A percentile compares a stretch with the other conserved stretches of the same genome.
Evolutionary conservation across 2,888 invertebrate species (phyloP).

Genomic region (Eilema caniola): DNA sequence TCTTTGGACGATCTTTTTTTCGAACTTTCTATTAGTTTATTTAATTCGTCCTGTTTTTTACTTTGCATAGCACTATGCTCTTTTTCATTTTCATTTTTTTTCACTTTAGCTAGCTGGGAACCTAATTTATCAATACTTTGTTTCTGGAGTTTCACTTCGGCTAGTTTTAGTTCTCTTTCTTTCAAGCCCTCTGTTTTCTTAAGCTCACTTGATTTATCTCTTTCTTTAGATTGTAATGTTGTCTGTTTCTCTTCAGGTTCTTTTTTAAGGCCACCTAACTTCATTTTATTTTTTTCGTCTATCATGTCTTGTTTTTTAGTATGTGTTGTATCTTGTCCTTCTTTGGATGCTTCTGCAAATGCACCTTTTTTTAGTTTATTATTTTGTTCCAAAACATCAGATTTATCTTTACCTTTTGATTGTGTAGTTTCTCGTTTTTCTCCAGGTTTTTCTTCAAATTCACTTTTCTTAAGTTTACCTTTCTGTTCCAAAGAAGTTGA

Average conservation of each 20-base stretch:
- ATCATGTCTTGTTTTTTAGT: background rate
- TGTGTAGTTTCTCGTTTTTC: too few relatives aligned
- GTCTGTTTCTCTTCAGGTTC: background rate
- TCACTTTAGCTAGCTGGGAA: background rate
- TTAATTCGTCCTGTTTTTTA: background rate
- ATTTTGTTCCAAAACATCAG: too few relatives aligned
- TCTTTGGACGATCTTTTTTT: background rate
- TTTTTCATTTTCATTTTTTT: constrained; percentile 2
- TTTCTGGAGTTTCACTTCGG: constrained; percentile 3
- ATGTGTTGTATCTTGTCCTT: too few relatives aligned
- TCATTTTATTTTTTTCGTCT: background rate
- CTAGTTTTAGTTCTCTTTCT: background rate
- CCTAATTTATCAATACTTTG: constrained; percentile 6
- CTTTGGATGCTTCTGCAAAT: too few relatives aligned
- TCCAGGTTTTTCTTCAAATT: too few relatives aligned
- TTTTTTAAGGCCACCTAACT: background rate
- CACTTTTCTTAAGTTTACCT: too few relatives aligned
- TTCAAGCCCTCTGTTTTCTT: background rate
- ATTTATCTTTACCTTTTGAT: too few relatives aligned
- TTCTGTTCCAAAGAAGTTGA: background rate
- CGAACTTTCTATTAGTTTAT: background rate
- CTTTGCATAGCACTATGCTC: background rate
- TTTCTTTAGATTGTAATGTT: background rate
- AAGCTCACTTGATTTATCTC: background rate
- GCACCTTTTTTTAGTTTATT: too few relatives aligned